Conservation (phyloP, 2,888 invertebrate genomes). For the Sceliomorpha sp. region DNA sequence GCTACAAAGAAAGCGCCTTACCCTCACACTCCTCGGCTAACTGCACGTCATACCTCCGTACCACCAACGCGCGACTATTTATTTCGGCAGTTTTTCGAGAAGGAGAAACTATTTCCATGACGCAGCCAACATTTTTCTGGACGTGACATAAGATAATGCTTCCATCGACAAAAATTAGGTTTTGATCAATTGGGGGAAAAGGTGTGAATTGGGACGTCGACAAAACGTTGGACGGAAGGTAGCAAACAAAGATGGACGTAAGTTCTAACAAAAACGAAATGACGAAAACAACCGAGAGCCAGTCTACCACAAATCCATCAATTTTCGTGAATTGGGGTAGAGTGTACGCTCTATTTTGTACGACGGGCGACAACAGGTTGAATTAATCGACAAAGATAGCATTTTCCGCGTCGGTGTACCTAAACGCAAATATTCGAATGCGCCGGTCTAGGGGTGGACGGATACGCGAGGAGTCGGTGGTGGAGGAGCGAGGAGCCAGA, state of each 20-base stretch:
- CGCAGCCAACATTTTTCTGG: neutral
- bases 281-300: conserved; percentile 26
- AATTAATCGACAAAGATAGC: conserved; percentile 79
- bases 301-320: conserved; percentile 66
- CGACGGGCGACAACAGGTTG: conserved; percentile 73
- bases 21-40: conserved; percentile 10
- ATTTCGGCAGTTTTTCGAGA: conserved; percentile 2
- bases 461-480: conserved; percentile 46
- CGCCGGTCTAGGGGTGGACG: conserved; percentile 56
- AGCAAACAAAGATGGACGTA: too few species aligned
- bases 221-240: too few species aligned
- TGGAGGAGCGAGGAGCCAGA: conserved; percentile 24
- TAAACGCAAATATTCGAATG: conserved; percentile 77
- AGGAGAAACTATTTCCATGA: neutral
- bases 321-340: conserved; percentile 65
- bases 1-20: conserved; percentile 16
- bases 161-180: too few species aligned
- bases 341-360: conserved; percentile 24
- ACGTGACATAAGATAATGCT: too few species aligned
- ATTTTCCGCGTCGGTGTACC: conserved; percentile 76
- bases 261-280: conserved; percentile 22
- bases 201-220: too few species aligned
- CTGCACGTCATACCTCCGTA: conserved; percentile 5
- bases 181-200: too few species aligned
- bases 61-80: neutral